phyloP scores from a whole-genome alignment of 2,113 vertebrate genomes.

The Thalassarche chlororhynchos region DNA sequence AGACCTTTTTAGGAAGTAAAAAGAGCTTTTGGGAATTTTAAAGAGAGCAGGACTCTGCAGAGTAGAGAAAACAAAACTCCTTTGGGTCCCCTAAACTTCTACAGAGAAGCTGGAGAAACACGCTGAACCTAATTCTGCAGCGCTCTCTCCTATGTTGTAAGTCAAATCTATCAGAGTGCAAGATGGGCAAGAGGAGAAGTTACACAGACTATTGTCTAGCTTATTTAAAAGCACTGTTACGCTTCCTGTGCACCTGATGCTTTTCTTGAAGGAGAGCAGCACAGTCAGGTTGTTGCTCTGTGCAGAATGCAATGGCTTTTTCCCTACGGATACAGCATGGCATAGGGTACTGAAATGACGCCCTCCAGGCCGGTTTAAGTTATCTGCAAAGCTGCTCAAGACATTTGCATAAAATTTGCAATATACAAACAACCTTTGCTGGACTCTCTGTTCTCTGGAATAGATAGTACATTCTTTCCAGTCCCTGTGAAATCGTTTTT shows the following conservation, averaged over 20 bases:
- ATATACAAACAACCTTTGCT: not conserved
- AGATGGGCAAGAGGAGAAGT: not conserved
- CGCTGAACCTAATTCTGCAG: not conserved
- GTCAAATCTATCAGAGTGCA: not conserved
- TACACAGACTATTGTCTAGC: not conserved
- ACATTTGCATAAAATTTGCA: not conserved
- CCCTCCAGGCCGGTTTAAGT: not conserved
- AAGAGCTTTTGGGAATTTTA: not conserved
- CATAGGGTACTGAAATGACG: not conserved
- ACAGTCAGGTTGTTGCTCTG: not conserved
- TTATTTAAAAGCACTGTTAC: not conserved
- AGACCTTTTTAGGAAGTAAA: not conserved
- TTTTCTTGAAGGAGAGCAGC: not conserved
- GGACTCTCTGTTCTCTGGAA: not conserved
- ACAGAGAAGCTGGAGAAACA: not conserved
- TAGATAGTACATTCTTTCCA: not conserved
- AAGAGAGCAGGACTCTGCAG: not conserved
- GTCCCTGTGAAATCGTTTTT: not conserved
- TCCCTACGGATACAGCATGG: not conserved
- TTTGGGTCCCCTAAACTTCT: not conserved
- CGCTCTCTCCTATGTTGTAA: not conserved
- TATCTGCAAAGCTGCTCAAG: not conserved
- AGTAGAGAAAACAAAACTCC: not conserved
- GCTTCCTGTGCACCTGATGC: not conserved
- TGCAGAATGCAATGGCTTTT: not conserved